phyloP scores from a whole-genome alignment of 2,888 invertebrate genomes.

The Dromius quadrimaculatus region DNA sequence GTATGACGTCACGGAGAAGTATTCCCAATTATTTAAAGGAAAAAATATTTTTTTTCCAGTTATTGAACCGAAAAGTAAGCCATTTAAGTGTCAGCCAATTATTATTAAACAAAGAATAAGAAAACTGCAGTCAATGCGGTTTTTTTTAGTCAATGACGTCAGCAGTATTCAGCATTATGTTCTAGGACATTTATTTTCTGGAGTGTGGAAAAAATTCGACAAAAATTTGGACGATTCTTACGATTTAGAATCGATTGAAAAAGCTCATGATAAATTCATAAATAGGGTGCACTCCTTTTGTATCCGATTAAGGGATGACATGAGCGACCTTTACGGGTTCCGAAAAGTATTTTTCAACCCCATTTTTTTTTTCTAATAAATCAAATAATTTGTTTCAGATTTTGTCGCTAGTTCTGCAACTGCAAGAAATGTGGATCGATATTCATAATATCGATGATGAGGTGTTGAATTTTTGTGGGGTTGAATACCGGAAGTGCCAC shows the following conservation, averaged over 20 bases:
- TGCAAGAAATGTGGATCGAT: slow-evolving; percentile 62
- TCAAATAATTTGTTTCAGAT: slow-evolving; percentile 59
- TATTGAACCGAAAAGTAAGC: slow-evolving; percentile 56
- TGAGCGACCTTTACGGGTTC: slow-evolving; percentile 57
- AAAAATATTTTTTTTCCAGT: slow-evolving; percentile 56
- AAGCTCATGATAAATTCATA: slow-evolving; percentile 62
- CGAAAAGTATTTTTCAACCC: slow-evolving; percentile 58
- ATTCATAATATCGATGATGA: slow-evolving; percentile 56
- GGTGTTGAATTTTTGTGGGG: slow-evolving; percentile 58
- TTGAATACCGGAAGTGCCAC: slow-evolving; percentile 58
- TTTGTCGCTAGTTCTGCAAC: slow-evolving; percentile 59
- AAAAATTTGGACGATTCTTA: slow-evolving; percentile 61
- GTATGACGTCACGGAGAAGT: too few species aligned
- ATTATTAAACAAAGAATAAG: slow-evolving; percentile 46
- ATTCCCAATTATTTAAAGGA: too few species aligned
- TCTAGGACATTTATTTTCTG: slow-evolving; percentile 61
- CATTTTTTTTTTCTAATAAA: slow-evolving; percentile 14
- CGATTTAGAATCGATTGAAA: slow-evolving; percentile 61
- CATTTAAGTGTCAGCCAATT: slow-evolving; percentile 23
- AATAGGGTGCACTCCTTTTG: slow-evolving; percentile 57
- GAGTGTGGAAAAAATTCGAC: slow-evolving; percentile 60
- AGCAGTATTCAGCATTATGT: slow-evolving; percentile 64
- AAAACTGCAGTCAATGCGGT: slow-evolving; percentile 60
- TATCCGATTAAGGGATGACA: slow-evolving; percentile 57
- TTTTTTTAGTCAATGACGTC: slow-evolving; percentile 61